Base-by-base conservation (phyloP, 2,797 vertebrate genomes). In the Trichosurus vulpecula region DNA sequence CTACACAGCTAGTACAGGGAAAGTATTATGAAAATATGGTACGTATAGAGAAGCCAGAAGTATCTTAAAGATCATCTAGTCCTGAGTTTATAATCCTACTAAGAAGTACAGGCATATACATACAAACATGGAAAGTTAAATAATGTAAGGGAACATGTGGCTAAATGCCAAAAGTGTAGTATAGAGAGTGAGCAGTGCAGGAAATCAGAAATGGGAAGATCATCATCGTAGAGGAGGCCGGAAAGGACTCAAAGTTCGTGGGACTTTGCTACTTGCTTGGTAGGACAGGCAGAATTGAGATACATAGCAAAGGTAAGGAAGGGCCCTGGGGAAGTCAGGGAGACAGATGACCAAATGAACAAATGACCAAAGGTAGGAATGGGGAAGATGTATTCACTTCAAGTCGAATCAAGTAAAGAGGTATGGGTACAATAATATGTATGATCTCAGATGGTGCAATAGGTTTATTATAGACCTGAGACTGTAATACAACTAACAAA, bases 41-140 rank as follows among this genome's bases (percentile, higher is more conserved):
- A n/a, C 14, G 0, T 66, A 66, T 52, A n/a, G 11, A 0, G 51
- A 41, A 27, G 16, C 31, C 95, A 19, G 56, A 47, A 52, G 14
- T 94, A 91, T 0, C 22, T 19, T 93, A 47, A 90, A 61, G 6
- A 93, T 27, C 47, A 91, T 16, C 31, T 27, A 10, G 16, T 54
- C 94, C 53, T 31, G 52, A 95, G 91, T 74, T 91, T 91, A 94
- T 13, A 56, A 90, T 94, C 27, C 54, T 74, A 90, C 16, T 91
- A 52, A 47, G 87, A 87, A 96, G 57, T 54, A 55, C 93, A 92
- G 35, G 92, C 55, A 74, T 31, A 57, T 66, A 66, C 4, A 66
- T 1, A 96, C 13, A 96, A 93, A 96, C 52, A 93, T 13, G 35
- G 90, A 35, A 52, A 96, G 41, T 54, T 53, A 92, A 81, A 91